These are phyloP conservation scores for Eulemur macaco DNA, from an alignment of 2,113 vertebrate genomes.

Conservation along the genomic window DNA sequence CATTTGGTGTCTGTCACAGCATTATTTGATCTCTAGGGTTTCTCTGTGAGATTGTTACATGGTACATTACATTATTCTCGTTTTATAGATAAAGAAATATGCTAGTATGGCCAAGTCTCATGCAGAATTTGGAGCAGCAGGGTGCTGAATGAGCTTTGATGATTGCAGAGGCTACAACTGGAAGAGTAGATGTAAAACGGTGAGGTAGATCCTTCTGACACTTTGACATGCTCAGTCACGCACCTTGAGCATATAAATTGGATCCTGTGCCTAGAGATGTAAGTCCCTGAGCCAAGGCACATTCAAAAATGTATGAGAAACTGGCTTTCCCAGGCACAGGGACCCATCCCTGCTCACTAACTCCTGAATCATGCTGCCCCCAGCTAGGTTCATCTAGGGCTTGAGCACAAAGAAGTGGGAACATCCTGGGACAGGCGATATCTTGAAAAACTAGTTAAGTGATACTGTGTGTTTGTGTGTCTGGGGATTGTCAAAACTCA, in stretches of 20 bases:
- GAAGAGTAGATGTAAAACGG: neutral
- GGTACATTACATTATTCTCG: neutral
- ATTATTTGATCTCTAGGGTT: neutral
- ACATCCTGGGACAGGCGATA: neutral
- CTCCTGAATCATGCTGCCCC: neutral
- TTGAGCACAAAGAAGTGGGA: neutral
- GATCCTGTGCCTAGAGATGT: neutral
- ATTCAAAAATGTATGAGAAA: neutral
- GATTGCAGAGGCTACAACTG: neutral
- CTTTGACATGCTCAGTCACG: neutral
- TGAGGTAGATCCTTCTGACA: neutral
- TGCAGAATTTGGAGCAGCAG: neutral
- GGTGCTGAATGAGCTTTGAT: neutral
- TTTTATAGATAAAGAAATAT: neutral
- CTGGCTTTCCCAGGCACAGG: neutral
- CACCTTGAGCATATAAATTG: neutral
- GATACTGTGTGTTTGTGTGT: neutral
- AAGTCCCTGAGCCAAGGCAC: neutral
- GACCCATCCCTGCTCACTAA: neutral
- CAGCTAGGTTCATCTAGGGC: neutral
- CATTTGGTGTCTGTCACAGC: neutral
- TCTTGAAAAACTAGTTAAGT: neutral
- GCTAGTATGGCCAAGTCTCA: rapidly evolving
- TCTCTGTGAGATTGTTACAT: neutral
- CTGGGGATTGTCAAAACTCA: neutral